Conservation (phyloP, 2,888 invertebrate species). For the Cryptosula pallasiana region DNA sequence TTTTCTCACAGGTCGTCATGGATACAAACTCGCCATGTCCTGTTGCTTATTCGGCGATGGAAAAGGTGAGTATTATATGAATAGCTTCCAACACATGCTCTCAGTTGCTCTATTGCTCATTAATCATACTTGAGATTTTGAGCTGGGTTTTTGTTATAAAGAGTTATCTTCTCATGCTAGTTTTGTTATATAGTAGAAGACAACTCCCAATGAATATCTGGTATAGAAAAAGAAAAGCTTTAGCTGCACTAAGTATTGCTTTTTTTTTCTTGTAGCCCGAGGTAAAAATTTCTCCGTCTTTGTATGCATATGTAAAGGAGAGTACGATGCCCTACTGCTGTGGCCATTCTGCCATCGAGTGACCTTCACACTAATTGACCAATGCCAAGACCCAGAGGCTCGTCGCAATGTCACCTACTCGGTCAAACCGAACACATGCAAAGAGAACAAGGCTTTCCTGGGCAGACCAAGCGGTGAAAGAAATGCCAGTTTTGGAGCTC, state of each 20-base stretch:
- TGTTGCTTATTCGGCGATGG: conserved; percentile 48
- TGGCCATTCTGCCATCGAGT: conserved; percentile 45
- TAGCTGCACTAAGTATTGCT: too few relatives aligned
- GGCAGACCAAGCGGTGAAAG: conserved; percentile 48
- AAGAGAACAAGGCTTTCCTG: conserved; percentile 44
- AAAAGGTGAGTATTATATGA: conserved; percentile 39
- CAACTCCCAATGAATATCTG: too few relatives aligned
- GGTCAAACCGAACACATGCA: conserved; percentile 40
- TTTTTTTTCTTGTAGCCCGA: conserved; percentile 34
- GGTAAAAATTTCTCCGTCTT: conserved; percentile 42
- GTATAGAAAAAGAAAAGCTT: too few relatives aligned
- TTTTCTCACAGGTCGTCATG: conserved; percentile 51
- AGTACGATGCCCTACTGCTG: conserved; percentile 39
- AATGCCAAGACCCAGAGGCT: conserved; percentile 40
- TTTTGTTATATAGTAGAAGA: too few relatives aligned
- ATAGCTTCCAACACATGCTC: too few relatives aligned
- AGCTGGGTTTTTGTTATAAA: too few relatives aligned
- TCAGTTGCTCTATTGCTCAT: too few relatives aligned
- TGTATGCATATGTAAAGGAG: conserved; percentile 39
- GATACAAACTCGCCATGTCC: conserved; percentile 52
- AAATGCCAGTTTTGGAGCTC: conserved; percentile 53
- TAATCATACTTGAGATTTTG: too few relatives aligned
- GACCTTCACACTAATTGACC: conserved; percentile 42
- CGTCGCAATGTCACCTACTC: conserved; percentile 46
- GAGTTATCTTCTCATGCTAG: too few relatives aligned